phyloP scores from a whole-genome alignment of 2,797 vertebrate genomes.

The Chaetophractus vellerosus region DNA sequence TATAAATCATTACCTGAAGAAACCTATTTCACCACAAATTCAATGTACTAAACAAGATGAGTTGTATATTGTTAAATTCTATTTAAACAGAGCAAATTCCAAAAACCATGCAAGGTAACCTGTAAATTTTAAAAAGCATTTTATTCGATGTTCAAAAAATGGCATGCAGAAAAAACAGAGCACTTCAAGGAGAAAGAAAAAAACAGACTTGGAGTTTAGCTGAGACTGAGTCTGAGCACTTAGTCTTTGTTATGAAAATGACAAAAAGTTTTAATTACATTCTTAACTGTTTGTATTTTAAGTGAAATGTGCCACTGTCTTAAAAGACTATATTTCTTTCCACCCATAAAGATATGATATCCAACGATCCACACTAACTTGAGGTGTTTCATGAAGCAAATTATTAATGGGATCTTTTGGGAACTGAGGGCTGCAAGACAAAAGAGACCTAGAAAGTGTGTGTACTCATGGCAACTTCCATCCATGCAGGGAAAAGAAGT shows the following conservation, averaged over 20 bases:
- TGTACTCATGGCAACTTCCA: neutral
- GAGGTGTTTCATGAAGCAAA: constrained; percentile 44
- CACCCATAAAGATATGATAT: neutral
- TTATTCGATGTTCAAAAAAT: constrained; percentile 66
- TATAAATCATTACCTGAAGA: constrained; percentile 11
- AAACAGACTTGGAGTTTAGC: neutral
- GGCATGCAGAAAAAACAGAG: constrained; percentile 61
- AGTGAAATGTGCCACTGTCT: neutral
- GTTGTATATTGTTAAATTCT: neutral
- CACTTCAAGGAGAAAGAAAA: constrained; percentile 45
- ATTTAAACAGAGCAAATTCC: constrained; percentile 45
- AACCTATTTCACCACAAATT: constrained; percentile 4
- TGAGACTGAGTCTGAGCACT: neutral
- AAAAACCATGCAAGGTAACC: constrained; percentile 68
- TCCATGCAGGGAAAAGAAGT: neutral
- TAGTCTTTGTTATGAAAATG: constrained; percentile 26
- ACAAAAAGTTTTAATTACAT: neutral
- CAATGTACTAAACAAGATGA: constrained; percentile 23
- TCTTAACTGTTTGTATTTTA: neutral
- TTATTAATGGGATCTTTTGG: neutral
- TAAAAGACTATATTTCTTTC: constrained; percentile 4
- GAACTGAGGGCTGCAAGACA: neutral
- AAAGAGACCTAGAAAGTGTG: neutral
- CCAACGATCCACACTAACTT: constrained; percentile 17
- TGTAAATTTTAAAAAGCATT: neutral